These are phyloP conservation scores for Shargacucullia verbasci DNA, from an alignment of 2,888 invertebrate species.

Conservation along the genomic window DNA sequence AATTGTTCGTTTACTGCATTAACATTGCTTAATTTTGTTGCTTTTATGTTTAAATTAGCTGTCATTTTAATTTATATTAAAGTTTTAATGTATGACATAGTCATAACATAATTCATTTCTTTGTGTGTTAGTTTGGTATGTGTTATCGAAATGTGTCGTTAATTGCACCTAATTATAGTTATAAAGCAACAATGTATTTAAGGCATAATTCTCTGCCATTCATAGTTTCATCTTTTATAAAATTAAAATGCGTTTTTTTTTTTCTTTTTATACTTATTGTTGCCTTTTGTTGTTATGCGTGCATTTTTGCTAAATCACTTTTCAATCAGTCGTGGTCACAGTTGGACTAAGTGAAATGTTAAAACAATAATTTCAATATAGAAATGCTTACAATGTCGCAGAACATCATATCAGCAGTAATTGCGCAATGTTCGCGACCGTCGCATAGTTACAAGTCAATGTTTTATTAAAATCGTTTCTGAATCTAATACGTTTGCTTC, in stretches of 20 bases:
- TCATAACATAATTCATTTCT: conserved; percentile 29
- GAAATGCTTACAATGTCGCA: too few relatives aligned
- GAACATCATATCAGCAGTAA: too few relatives aligned
- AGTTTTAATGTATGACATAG: conserved; percentile 39
- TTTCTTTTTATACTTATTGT: too few relatives aligned
- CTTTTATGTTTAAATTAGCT: conserved; percentile 41
- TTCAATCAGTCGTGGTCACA: too few relatives aligned
- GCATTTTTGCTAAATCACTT: too few relatives aligned
- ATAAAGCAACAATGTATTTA: conserved; percentile 5
- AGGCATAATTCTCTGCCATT: too few relatives aligned
- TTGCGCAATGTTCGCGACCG: background rate
- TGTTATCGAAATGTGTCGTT: conserved; percentile 15
- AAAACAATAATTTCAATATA: too few relatives aligned
- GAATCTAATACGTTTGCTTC: conserved; percentile 57
- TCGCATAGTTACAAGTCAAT: conserved; percentile 42
- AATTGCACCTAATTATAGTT: conserved; percentile 4
- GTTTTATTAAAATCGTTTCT: conserved; percentile 57
- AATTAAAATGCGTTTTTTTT: too few relatives aligned
- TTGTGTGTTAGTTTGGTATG: conserved; percentile 9
- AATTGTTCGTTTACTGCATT: conserved; percentile 63
- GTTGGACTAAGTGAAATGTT: too few relatives aligned
- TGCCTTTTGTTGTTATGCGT: too few relatives aligned
- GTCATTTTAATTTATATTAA: conserved; percentile 57
- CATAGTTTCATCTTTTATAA: too few relatives aligned
- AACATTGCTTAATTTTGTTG: conserved; percentile 44